Conservation (phyloP, 1,140 invertebrate species). For the Magallana gigas region DNA sequence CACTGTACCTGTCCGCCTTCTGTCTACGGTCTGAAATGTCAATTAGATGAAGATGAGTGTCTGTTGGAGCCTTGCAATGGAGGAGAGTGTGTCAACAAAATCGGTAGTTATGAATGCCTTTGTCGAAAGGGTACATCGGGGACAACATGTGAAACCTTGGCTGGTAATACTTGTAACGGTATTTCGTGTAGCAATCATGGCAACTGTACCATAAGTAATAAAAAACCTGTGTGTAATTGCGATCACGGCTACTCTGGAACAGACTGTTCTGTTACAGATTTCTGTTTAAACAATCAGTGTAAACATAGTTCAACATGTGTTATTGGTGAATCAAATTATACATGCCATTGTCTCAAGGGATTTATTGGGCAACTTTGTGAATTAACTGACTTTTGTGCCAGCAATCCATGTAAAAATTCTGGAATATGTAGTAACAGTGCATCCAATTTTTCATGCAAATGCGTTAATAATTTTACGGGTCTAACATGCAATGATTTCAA, state of each 20-base stretch:
- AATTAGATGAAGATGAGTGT: slow-evolving; percentile 30
- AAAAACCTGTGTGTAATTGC: not conserved
- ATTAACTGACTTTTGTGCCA: not conserved
- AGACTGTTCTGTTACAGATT: slow-evolving; percentile 17
- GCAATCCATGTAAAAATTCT: not conserved
- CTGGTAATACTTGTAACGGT: not conserved
- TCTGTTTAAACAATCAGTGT: not conserved
- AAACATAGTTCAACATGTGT: not conserved
- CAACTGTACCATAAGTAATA: not conserved
- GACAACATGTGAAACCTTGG: not conserved
- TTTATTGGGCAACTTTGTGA: not conserved
- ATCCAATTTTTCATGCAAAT: not conserved
- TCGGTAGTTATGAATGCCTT: not conserved
- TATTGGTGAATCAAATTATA: not conserved
- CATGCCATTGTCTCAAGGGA: not conserved
- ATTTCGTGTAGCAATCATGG: not conserved
- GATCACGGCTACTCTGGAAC: not conserved
- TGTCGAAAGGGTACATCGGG: not conserved
- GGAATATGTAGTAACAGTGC: not conserved
- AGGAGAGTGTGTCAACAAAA: slow-evolving; percentile 18
- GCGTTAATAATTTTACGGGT: not conserved
- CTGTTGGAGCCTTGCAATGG: not conserved
- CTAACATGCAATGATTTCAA: not conserved
- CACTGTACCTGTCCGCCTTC: not conserved
- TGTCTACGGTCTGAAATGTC: slow-evolving; percentile 7